A percentile compares a stretch with the other conserved stretches of the same genome.
Conservation (phyloP, 2,797 vertebrate genomes). For the Steatocranus sp. region DNA sequence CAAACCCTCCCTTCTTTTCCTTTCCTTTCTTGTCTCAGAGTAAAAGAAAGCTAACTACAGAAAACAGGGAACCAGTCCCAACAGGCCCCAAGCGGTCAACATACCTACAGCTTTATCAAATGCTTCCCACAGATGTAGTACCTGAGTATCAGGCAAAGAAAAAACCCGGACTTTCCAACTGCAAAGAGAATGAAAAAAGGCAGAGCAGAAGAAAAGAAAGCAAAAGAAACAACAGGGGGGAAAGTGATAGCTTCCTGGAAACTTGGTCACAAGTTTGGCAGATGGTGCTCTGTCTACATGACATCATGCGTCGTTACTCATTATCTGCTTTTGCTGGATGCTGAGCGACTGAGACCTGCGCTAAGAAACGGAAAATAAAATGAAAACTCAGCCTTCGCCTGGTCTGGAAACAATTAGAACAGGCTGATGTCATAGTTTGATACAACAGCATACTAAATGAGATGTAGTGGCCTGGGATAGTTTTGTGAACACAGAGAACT, state of each 20-base stretch:
- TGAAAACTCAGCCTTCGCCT: constrained; percentile 34
- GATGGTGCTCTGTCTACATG: constrained; percentile 30
- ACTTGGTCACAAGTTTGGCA: constrained; percentile 40
- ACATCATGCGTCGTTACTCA: constrained; percentile 62
- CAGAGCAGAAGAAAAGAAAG: constrained; percentile 12
- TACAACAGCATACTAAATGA: constrained; percentile 62
- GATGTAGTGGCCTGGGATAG: constrained; percentile 45
- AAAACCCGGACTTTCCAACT: not conserved
- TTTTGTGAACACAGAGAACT: constrained; percentile 53
- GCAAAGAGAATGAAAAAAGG: constrained; percentile 14
- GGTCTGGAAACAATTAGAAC: constrained; percentile 76
- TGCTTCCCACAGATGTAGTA: constrained; percentile 20
- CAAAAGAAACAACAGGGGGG: constrained; percentile 11
- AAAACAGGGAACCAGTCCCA: constrained; percentile 16
- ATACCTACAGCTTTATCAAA: constrained; percentile 26
- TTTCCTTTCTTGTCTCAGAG: constrained; percentile 2
- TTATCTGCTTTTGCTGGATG: constrained; percentile 59
- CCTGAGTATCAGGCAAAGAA: not conserved
- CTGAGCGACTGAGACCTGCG: constrained; percentile 11
- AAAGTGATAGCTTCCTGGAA: constrained; percentile 56
- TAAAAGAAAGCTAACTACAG: not conserved
- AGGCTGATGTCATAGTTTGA: constrained; percentile 74
- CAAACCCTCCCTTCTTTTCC: constrained; percentile 3
- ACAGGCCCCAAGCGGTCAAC: constrained; percentile 36
- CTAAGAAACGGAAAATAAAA: constrained; percentile 64